A percentile compares a stretch with the other conserved stretches of the same genome.
Evolutionary conservation across 2,113 vertebrate species (phyloP).

Genomic region (Carlito syrichta): DNA sequence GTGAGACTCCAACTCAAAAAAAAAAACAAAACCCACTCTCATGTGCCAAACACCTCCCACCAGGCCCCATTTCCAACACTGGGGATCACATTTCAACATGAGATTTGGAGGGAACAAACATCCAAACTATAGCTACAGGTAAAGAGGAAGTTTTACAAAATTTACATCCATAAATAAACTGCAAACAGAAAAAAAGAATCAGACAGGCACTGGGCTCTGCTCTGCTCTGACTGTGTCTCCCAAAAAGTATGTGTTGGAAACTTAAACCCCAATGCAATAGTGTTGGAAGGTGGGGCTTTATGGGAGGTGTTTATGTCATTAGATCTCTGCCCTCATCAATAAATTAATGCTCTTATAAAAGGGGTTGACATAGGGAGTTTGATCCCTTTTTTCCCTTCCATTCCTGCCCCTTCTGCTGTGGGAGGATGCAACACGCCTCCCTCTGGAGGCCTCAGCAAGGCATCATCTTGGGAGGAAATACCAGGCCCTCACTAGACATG

Average conservation of each 20-base stretch:
- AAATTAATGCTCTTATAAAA: background rate
- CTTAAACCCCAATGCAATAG: too few species aligned
- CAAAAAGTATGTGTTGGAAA: background rate
- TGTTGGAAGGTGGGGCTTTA: background rate
- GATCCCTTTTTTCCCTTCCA: background rate
- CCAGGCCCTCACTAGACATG: background rate
- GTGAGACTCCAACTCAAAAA: background rate
- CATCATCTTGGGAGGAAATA: background rate
- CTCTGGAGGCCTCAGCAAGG: background rate
- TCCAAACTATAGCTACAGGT: too few species aligned
- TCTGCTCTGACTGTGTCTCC: background rate
- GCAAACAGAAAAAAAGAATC: background rate
- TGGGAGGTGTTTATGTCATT: background rate
- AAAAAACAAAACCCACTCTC: too few species aligned
- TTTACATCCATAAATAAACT: background rate
- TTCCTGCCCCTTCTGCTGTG: background rate
- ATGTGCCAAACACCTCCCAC: too few species aligned
- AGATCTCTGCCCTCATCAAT: background rate
- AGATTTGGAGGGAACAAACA: too few species aligned
- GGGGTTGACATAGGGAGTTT: background rate
- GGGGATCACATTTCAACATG: too few species aligned
- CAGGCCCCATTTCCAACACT: too few species aligned
- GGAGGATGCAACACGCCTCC: background rate
- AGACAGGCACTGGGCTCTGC: background rate
- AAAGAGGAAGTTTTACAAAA: too few species aligned